Evolutionary conservation across 2,113 vertebrate genomes (phyloP).

Genomic region (Varanus salvator): DNA sequence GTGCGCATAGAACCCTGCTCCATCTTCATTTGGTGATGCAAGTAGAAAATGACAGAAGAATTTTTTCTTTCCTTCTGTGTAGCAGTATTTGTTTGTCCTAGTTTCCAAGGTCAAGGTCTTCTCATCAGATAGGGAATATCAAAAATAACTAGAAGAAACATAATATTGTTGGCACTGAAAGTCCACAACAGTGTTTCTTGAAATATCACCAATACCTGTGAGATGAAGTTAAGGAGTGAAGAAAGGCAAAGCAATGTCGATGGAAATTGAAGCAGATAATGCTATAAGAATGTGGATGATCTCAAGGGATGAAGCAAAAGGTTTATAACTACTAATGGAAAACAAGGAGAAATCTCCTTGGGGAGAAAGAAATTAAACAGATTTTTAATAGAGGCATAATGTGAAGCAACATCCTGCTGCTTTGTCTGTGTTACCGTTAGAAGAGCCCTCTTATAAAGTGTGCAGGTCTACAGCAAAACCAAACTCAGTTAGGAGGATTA

Average conservation of each 20-base stretch:
- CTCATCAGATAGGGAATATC: fast-evolving
- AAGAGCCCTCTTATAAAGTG: not conserved
- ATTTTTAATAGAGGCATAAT: not conserved
- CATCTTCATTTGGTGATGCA: not conserved
- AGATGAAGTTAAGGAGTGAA: not conserved
- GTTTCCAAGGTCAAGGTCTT: not conserved
- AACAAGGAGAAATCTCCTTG: not conserved
- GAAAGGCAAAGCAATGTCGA: not conserved
- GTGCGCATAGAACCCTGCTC: not conserved
- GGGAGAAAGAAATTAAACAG: not conserved
- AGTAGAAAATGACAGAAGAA: not conserved
- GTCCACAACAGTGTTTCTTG: fast-evolving
- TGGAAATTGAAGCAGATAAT: not conserved
- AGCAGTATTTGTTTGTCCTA: not conserved
- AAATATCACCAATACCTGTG: fast-evolving
- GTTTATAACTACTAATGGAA: fast-evolving
- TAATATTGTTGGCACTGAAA: not conserved
- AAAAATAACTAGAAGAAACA: not conserved
- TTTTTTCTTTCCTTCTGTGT: not conserved
- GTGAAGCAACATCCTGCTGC: not conserved
- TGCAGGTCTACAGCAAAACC: not conserved
- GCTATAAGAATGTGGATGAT: fast-evolving
- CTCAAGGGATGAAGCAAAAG: conserved; percentile 4
- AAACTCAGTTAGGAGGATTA: not conserved
- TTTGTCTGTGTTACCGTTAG: not conserved